Evolutionary conservation across 2,797 vertebrate species (phyloP).

Genomic region (Pteronotus mesoamericanus): DNA sequence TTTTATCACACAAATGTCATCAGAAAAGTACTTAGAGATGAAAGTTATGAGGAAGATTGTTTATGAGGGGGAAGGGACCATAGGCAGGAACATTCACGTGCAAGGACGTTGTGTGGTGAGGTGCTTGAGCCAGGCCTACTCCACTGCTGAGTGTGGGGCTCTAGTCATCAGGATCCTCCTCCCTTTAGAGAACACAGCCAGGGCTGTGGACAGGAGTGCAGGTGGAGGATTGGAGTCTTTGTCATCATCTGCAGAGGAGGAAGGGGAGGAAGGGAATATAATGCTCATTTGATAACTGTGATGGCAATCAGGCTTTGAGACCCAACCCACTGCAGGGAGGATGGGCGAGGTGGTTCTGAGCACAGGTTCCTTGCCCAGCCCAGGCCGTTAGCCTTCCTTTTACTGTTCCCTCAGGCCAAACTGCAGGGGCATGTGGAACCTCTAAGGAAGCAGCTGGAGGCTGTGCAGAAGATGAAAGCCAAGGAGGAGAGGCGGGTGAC

Average conservation of each 20-base stretch:
- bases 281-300: not conserved
- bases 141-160: not conserved
- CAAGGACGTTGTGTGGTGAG: not conserved
- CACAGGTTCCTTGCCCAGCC: not conserved
- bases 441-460: slow-evolving; percentile 80
- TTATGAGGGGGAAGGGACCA: not conserved
- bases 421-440: slow-evolving; percentile 81
- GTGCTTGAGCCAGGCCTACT: not conserved
- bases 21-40: slow-evolving; percentile 13
- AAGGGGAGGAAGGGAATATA: not conserved
- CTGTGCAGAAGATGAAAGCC: slow-evolving; percentile 79
- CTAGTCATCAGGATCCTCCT: not conserved
- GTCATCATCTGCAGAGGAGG: not conserved
- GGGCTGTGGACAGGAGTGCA: not conserved
- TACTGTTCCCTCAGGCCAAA: slow-evolving; percentile 71
- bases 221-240: not conserved
- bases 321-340: not conserved
- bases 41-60: not conserved
- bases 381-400: not conserved
- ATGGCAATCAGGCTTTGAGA: not conserved
- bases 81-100: not conserved
- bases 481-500: slow-evolving; percentile 80
- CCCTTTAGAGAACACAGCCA: not conserved
- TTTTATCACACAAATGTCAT: slow-evolving; percentile 15
- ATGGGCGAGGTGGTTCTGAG: not conserved